Percentiles rank a stretch among this genome's conserved stretches.
These are phyloP conservation scores for Orientallactaga sibirica DNA, from an alignment of 2,797 vertebrate genomes.

Conservation along the genomic window DNA sequence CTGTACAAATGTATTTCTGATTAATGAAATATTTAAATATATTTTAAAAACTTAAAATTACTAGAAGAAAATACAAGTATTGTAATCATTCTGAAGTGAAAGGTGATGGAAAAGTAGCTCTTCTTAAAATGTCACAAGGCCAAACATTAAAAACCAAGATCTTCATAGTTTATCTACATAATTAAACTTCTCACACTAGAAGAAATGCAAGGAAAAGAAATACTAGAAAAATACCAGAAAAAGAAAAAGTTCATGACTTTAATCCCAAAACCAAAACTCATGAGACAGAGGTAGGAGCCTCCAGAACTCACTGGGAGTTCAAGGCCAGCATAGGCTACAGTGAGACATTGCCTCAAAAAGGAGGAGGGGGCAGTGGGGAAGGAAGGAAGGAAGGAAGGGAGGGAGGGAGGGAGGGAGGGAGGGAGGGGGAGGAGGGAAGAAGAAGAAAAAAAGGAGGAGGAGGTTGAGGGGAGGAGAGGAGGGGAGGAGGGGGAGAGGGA, in stretches of 20 bases:
- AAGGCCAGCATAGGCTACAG: no score
- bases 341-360: no score
- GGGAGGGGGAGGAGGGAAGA: not conserved
- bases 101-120: no score
- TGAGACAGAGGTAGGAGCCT: no score
- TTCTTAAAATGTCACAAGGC: slow-evolving; percentile 20
- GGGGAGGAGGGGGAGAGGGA: no score
- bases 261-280: no score
- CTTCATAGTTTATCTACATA: not conserved
- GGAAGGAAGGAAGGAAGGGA: not conserved
- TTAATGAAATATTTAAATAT: slow-evolving; percentile 45
- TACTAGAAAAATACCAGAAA: not conserved
- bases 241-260: no score
- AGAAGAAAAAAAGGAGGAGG: no score
- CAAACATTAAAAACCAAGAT: not conserved
- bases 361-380: no score
- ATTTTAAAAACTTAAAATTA: slow-evolving; percentile 5
- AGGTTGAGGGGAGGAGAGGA: no score
- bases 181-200: not conserved
- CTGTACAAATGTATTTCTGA: not conserved
- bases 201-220: not conserved
- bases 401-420: not conserved
- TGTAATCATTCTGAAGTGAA: slow-evolving; percentile 44
- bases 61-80: slow-evolving; percentile 23
- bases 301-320: no score